These are phyloP conservation scores for Falco punctatus DNA, from an alignment of 2,113 vertebrate genomes.

Conservation along the genomic window DNA sequence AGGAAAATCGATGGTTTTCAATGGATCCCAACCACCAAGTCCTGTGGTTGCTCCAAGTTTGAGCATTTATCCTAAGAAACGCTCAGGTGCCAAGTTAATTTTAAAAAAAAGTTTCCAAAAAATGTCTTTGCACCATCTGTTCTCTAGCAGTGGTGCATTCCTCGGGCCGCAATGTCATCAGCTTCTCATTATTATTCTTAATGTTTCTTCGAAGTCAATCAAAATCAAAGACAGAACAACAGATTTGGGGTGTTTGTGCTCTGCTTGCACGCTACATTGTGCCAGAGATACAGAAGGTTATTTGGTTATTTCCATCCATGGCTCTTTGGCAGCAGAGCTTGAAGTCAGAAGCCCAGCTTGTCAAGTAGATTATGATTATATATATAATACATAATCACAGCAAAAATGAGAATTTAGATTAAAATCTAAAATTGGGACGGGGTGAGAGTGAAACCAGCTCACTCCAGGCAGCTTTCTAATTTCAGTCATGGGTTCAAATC, in stretches of 20 bases:
- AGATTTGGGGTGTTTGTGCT: conserved; percentile 21
- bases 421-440: conserved; percentile 13
- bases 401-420: conserved; percentile 9
- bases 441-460: background rate
- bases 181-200: conserved; percentile 49
- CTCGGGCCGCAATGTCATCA: conserved; percentile 13
- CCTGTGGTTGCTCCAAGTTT: background rate
- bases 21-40: background rate
- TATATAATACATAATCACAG: background rate
- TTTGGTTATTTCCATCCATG: conserved; percentile 37
- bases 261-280: background rate
- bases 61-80: background rate
- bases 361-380: background rate
- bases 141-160: conserved; percentile 46
- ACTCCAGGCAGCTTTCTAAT: conserved; percentile 20
- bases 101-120: background rate
- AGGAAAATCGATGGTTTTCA: background rate
- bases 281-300: background rate
- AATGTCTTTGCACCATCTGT: conserved; percentile 13
- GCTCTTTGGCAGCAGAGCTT: conserved; percentile 20
- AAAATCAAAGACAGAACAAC: conserved; percentile 48
- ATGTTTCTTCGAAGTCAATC: conserved; percentile 7
- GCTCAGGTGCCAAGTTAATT: conserved; percentile 35
- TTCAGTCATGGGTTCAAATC: background rate
- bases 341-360: background rate